Evolutionary conservation across 2,888 invertebrate genomes (phyloP), one percentile per base, ranked within the genome.

Genomic region (Aelia acuminata): DNA sequence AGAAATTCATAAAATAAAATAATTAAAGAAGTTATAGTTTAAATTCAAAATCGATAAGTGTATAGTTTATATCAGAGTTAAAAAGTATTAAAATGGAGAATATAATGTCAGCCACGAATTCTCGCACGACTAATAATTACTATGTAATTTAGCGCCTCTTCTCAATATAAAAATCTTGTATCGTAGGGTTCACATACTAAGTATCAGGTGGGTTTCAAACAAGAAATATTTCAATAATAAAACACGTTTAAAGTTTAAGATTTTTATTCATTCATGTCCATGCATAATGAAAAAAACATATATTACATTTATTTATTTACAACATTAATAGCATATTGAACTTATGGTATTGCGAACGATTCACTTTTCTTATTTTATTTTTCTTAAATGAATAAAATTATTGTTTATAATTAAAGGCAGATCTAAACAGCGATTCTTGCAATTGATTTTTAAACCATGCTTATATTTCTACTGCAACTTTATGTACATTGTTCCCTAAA

Each of bases 241-340:
- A 80, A 0, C 20, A 75, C 18, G 80, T 43, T 43, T 80, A 80
- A 80, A 43, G 43, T 80, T 80, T 80, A 43, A 80, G 80, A 47
- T 84, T 50, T 87, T 87, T 87, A 84, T 87, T 87, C 43, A 57
- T 43, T 48, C 35, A 87, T 80, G 35, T 50, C 75, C 87, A 87
- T 80, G 87, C 87, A 87, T 63, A 87, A 87, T 87, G 48, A 87
- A 47, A 43, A 75, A 63, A 84, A 53, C 47, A 49, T 87, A 87
- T 87, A 84, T 80, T 87, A 87, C 87, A 87, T 87, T 80, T 88
- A 70, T 70, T 85, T 89, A 89, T 89, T 57, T 89, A 89, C 89
- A 89, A 89, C 89, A 88, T 80, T 88, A 88, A 89, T 88, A 89
- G 88, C 87, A 88, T 89, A 57, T 47, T 80, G 31, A 43, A 70